Base-by-base conservation (phyloP, 2,113 vertebrate species). In the Rhinoptilus africanus region DNA sequence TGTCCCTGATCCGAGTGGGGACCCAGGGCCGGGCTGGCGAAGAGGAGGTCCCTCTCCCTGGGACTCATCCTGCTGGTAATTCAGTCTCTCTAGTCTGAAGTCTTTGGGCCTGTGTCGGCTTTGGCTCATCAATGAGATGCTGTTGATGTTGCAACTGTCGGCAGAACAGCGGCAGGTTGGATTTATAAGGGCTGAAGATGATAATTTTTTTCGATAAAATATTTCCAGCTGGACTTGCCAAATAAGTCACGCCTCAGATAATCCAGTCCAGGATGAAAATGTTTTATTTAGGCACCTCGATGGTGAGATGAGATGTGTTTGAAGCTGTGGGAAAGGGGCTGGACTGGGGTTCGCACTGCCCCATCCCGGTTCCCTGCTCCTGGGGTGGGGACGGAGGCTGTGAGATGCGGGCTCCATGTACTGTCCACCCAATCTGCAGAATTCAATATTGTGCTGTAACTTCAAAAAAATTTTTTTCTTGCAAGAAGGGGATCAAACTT, bases 331-430 rank as follows among this genome's bases (percentile, higher is more conserved):
- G 24, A 10, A 43, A 23, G 20, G 32, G 8, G 10, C 4, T 13
- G n/a, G 15, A 7, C 7, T 1, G 0, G 64, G 50, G 34, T 27
- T 64, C 8, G 1, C 2, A 0, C 3, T 23, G 34, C 23, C n/a
- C 35, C 10, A 4, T 50, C n/a, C 10, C 19, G 0, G 8, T 17
- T 13, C 32, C 48, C 48, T 0, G 1, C 18, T 54, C 35, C 37
- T 10, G 43, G 35, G 27, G 4, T 16, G 34, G 6, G 5, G 18
- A 41, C 47, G 1, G 5, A 14, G 32, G 7, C 32, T 23, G 15
- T 23, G 19, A 5, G 10, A 12, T 1, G 4, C 54, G n/a, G 54
- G 2, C 4, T 17, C 21, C 23, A 43, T 4, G 5, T 32, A 3
- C 13, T 37, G 8, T 24, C 28, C 13, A 14, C 35, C 56, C 2